Base-by-base conservation (phyloP, 2,797 vertebrate genomes). In the Pygocentrus nattereri region DNA sequence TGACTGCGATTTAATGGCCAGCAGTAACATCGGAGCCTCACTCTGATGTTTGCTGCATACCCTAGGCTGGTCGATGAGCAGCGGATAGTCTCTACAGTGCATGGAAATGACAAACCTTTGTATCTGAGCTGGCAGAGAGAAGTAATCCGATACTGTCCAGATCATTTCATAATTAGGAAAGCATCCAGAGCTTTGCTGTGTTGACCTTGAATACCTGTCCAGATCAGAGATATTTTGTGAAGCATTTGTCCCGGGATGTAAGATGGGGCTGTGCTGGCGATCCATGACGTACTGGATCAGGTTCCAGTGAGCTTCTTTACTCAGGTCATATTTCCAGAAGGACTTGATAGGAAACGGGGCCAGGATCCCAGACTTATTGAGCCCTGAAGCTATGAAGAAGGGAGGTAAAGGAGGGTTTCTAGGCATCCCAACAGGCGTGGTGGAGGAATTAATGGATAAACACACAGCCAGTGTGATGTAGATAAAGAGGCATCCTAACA, bases 1-100 rank as follows among this genome's bases (percentile, higher is more conserved):
- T 19, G 44, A 82, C 13, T 82, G 86, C 15, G 92, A 88, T 83
- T 95, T 95, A 77, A 96, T 93, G 74, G 92, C 94, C 15, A 95
- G 74, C 2, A 96, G 90, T 73, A 96, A 85, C 31, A 92, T 79
- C 8, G 92, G 86, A 2, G 84, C 44, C 73, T 86, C 64, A 15
- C 18, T 50, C 47, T 90, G 87, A 0, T 78, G 27, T 31, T 72
- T 75, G 41, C 88, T 84, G 88, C 93, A 95, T 0, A 79, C 34
- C 23, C 31, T 72, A 0, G 76, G 16, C 68, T 94, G 91, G 69
- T 91, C 87, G 15, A 88, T 72, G 27, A 94, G 61, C 31, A 89
- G 21, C 0, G 88, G 87, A 77, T 93, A 95, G 44, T 90, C 85
- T 78, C 92, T 92, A 25, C 27, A 89, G 19, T 92, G 78, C 93